Evolutionary conservation across 2,797 vertebrate genomes (phyloP).

Genomic region (Anolis apletophallus): DNA sequence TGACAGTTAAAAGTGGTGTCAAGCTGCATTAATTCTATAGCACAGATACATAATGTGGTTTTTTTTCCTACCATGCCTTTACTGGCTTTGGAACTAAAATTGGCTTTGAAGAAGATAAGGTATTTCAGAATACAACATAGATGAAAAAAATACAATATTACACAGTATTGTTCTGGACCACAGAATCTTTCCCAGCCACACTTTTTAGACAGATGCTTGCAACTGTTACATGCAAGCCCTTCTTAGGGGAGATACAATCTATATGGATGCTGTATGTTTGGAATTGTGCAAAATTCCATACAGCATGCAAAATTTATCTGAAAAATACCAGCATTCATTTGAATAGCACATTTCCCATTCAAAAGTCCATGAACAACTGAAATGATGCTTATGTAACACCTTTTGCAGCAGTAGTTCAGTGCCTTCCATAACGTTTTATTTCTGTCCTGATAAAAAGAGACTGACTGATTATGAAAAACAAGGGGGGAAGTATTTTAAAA

Average conservation of each 20-base stretch:
- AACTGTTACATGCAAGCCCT: not conserved
- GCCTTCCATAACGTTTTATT: not conserved
- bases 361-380: not conserved
- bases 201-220: not conserved
- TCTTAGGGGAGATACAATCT: not conserved
- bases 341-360: not conserved
- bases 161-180: not conserved
- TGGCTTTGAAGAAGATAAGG: not conserved
- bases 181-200: not conserved
- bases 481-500: not conserved
- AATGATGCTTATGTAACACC: not conserved
- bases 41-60: too few relatives aligned
- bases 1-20: too few relatives aligned
- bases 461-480: not conserved
- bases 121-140: not conserved
- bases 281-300: not conserved
- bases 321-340: not conserved
- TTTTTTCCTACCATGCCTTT: not conserved
- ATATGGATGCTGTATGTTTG: not conserved
- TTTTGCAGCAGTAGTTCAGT: not conserved
- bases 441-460: too few relatives aligned
- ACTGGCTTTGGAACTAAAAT: not conserved
- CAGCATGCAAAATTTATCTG: not conserved
- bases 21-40: too few relatives aligned
- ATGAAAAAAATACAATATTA: not conserved